Percentiles rank a stretch among this genome's conserved stretches.
These are phyloP conservation scores for Platyura marginata DNA, from an alignment of 1,140 invertebrate genomes.

Conservation along the genomic window DNA sequence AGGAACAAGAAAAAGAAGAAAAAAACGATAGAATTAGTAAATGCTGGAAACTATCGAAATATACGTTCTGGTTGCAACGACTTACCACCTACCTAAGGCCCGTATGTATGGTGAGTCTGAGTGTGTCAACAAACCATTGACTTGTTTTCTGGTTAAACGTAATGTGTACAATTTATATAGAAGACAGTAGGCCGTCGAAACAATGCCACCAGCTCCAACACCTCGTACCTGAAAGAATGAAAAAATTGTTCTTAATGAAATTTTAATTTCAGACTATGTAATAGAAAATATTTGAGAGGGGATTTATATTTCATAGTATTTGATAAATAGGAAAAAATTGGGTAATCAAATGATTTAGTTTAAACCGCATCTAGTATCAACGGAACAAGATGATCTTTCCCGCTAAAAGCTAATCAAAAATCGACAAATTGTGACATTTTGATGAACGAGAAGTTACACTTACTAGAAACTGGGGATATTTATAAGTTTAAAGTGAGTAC, in stretches of 20 bases:
- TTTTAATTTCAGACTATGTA: too few relatives aligned
- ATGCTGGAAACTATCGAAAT: conserved; percentile 2
- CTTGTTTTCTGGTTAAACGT: conserved; percentile 89
- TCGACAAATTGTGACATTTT: too few relatives aligned
- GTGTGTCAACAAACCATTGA: conserved; percentile 89
- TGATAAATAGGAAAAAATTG: too few relatives aligned
- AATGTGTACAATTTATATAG: conserved; percentile 96
- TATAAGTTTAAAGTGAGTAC: too few relatives aligned
- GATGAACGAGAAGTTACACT: too few relatives aligned
- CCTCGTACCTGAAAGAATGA: conserved; percentile 60
- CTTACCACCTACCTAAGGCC: conserved; percentile 91
- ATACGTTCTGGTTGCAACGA: conserved; percentile 39
- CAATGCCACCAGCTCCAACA: conserved; percentile 96
- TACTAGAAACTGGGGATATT: too few relatives aligned
- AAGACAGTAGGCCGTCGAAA: conserved; percentile 77
- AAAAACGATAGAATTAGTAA: conserved; percentile 1
- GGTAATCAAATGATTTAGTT: too few relatives aligned
- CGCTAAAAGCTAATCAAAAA: too few relatives aligned
- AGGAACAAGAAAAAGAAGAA: background rate
- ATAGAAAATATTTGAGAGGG: too few relatives aligned
- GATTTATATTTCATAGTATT: too few relatives aligned
- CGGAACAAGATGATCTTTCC: too few relatives aligned
- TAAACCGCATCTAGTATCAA: too few relatives aligned
- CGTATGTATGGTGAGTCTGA: conserved; percentile 94
- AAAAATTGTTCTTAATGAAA: background rate